These are phyloP conservation scores for Doris montereyensis DNA, from an alignment of 2,888 invertebrate genomes.

Conservation along the genomic window DNA sequence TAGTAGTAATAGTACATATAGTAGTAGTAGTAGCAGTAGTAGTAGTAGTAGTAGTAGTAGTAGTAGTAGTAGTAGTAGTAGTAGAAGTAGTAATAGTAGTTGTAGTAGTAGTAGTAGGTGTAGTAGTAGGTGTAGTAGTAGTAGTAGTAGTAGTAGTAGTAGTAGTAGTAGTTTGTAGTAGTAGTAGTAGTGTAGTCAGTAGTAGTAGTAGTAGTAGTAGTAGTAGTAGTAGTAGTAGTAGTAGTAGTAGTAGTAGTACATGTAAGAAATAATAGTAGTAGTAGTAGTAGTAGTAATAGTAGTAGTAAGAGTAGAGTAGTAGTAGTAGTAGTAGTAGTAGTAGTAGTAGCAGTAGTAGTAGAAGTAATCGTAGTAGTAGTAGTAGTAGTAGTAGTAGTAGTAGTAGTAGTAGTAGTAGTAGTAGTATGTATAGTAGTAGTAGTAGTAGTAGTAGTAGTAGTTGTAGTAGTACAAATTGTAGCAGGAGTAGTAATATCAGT, in stretches of 20 bases:
- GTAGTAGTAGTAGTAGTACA: constrained; percentile 5
- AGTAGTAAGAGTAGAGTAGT: constrained; percentile 8
- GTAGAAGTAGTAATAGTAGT: constrained; percentile 39
- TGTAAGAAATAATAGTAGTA: neutral
- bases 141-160: constrained; percentile 11
- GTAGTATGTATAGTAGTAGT: neutral
- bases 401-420: constrained; percentile 15
- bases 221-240: constrained; percentile 25
- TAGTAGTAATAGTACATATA: neutral
- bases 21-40: neutral
- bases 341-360: neutral
- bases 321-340: neutral
- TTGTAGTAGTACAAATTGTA: constrained; percentile 32
- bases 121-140: neutral
- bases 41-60: neutral
- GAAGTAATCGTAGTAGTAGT: neutral
- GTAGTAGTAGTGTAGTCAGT: neutral
- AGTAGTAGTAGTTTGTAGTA: neutral
- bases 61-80: constrained; percentile 39
- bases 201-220: neutral
- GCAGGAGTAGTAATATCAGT: constrained; percentile 21
- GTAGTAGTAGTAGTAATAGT: neutral
- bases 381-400: neutral
- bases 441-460: constrained; percentile 6
- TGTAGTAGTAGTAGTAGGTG: constrained; percentile 39